Evolutionary conservation across 2,888 invertebrate genomes (phyloP), one percentile per base, ranked within the genome.

Genomic region (Oegoconia quadripuncta): DNA sequence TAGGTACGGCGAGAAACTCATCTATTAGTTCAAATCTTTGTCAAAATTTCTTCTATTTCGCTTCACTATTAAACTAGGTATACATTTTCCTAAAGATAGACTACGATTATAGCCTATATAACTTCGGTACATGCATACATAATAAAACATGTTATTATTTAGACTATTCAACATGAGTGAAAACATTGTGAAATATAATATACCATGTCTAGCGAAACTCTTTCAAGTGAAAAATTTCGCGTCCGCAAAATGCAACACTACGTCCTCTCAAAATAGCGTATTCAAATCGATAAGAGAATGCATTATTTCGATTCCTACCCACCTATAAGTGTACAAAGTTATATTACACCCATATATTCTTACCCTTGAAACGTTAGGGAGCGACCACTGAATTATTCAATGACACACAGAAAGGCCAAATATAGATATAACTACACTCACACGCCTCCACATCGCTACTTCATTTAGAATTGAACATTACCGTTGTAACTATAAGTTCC

Each of bases 331-430:
- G 56, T 64, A 65, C 58, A 45, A 57, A 64, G 59, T 59, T 62
- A 58, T 69, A 67, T 68, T 62, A 66, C 64, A 61, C 64, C 71
- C 66, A 73, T 77, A 78, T 74, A 80, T 79, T 74, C 75, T 82
- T 86, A 86, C 84, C 84, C 87, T 84, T 86, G 86, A 87, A 84
- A 77, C 76, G 67, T 68, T 71, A 66, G 82, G 78, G 80, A 73
- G 79, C 76, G 75, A 78, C 81, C 82, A 74, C 77, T 86, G 82
- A 86, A 87, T 87, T 73, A 87, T 87, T 87, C 83, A 87, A 78
- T 80, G 78, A 78, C 81, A 82, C 74, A 82, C 78, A 76, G 76
- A 79, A 77, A 80, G 68, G 70, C 77, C 79, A 82, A 83, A 83
- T 83, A 86, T 83, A 86, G 76, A 79, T 77, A 80, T 70, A 76